Base-by-base conservation (phyloP, 64 coral and sea anemone genomes). In the Porites australiensis region DNA sequence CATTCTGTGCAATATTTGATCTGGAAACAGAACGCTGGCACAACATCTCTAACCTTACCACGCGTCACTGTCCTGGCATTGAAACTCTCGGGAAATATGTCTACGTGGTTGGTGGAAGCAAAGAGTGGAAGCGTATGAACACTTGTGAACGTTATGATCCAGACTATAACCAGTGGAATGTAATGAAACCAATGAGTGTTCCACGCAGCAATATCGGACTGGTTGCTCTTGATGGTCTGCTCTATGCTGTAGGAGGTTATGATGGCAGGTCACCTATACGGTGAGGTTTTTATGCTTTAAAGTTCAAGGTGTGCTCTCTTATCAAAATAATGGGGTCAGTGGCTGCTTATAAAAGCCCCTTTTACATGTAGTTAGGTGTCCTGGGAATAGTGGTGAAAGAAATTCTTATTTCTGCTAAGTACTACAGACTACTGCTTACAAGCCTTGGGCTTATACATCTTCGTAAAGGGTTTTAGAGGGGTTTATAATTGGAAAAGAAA, bases 231-330 rank as follows among this genome's bases (percentile, higher is more conserved):
- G 82, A 96, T 91, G 91, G 85, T 2, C 65, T 48, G 4, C 64
- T 98, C 19, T 98, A 96, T 65, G 94, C 97, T 57, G 83, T 98
- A 75, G 97, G 97, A 19, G 97, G 97, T n/a, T 98, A 98, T 63
- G 92, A 98, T 74, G 97, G 97, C 8, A 77, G 70, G 7, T 91
- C 94, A 78, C 94, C 94, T 0, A 84, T 93, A 45, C 87, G 94
- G 97, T 98, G 71, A 72, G 87, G 16, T 19, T 44, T 37, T 6
- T 63, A 27, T 37, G 27, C 0, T 37, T 37, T 37, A 37, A 37
- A 37, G 27, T 37, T 37, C 27, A 37, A 37, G 27, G 27, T 37
- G 27, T 37, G 1, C 27, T 37, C 27, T 37, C 27, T 37, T 37
- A 37, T 37, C 27, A 37, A 37, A 37, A 37, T 37, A 37, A 37